phyloP scores from a whole-genome alignment of 2,797 vertebrate species.

The Schizopygopsis malacanthus region DNA sequence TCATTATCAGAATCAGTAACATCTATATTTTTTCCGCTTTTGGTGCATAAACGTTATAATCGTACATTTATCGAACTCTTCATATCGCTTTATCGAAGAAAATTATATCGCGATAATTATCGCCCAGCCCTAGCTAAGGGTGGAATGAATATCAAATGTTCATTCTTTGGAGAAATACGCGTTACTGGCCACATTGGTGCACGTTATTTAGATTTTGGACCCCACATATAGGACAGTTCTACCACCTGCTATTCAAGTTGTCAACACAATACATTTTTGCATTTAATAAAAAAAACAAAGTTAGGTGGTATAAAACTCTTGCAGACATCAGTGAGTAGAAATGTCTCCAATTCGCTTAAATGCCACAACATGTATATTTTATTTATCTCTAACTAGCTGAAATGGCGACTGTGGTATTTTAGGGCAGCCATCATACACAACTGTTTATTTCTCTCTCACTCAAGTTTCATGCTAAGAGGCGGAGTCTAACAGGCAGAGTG shows the following conservation, averaged over 20 bases:
- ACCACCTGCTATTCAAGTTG: neutral
- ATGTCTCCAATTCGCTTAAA: neutral
- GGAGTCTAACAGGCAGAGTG: constrained; percentile 82
- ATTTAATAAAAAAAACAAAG: neutral
- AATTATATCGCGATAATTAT: too few relatives aligned
- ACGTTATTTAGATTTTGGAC: neutral
- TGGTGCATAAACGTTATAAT: too few relatives aligned
- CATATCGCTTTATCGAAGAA: too few relatives aligned
- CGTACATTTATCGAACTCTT: too few relatives aligned
- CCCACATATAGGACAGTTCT: neutral
- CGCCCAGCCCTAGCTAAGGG: too few relatives aligned
- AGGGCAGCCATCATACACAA: constrained; percentile 70
- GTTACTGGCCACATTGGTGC: neutral
- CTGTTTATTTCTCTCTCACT: constrained; percentile 66
- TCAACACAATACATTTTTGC: neutral
- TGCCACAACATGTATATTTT: neutral
- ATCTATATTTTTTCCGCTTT: too few relatives aligned
- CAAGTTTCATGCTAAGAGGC: constrained; percentile 89
- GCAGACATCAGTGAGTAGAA: constrained; percentile 31
- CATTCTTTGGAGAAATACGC: neutral
- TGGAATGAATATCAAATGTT: neutral
- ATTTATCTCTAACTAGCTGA: neutral
- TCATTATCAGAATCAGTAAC: too few relatives aligned
- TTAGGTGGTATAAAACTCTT: neutral
- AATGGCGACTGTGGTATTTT: constrained; percentile 1